phyloP scores from a whole-genome alignment of 2,888 invertebrate genomes.

The Drosophila emarginata region DNA sequence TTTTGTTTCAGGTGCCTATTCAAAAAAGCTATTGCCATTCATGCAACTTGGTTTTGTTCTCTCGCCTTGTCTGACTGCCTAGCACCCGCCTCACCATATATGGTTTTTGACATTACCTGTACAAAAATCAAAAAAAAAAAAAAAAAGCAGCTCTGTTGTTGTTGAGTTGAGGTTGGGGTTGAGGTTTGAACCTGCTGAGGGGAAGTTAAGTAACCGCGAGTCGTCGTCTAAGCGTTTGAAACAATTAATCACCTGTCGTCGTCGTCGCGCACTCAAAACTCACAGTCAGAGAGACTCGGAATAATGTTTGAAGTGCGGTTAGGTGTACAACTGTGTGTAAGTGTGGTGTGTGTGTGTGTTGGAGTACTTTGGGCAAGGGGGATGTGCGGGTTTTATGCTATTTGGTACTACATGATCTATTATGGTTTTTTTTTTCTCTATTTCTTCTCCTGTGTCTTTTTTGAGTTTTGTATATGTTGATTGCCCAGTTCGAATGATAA shows the following conservation, averaged over 20 bases:
- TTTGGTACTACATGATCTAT: slow-evolving; percentile 49
- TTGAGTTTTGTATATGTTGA: slow-evolving; percentile 43
- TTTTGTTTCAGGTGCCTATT: slow-evolving; percentile 78
- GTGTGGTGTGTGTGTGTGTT: not conserved
- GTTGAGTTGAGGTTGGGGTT: slow-evolving; percentile 36
- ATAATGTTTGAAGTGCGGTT: slow-evolving; percentile 62
- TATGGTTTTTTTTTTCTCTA: slow-evolving; percentile 42
- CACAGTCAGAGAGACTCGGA: slow-evolving; percentile 47
- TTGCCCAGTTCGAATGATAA: slow-evolving; percentile 61
- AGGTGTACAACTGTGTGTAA: slow-evolving; percentile 63
- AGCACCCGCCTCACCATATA: slow-evolving; percentile 36
- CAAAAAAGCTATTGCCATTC: slow-evolving; percentile 62
- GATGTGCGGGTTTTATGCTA: slow-evolving; percentile 40
- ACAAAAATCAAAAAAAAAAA: not conserved
- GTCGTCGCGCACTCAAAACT: slow-evolving; percentile 34
- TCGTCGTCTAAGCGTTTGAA: slow-evolving; percentile 61
- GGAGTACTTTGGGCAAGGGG: slow-evolving; percentile 9
- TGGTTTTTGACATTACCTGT: slow-evolving; percentile 66
- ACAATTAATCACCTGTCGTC: slow-evolving; percentile 80
- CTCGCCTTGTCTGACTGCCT: slow-evolving; percentile 57
- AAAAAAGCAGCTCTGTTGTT: slow-evolving; percentile 18
- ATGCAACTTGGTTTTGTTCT: slow-evolving; percentile 70
- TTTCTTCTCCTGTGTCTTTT: not conserved
- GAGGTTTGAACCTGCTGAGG: slow-evolving; percentile 30
- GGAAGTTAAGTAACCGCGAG: slow-evolving; percentile 66